These are phyloP conservation scores for Callocephalon fimbriatum DNA, from an alignment of 2,113 vertebrate genomes.

Conservation along the genomic window DNA sequence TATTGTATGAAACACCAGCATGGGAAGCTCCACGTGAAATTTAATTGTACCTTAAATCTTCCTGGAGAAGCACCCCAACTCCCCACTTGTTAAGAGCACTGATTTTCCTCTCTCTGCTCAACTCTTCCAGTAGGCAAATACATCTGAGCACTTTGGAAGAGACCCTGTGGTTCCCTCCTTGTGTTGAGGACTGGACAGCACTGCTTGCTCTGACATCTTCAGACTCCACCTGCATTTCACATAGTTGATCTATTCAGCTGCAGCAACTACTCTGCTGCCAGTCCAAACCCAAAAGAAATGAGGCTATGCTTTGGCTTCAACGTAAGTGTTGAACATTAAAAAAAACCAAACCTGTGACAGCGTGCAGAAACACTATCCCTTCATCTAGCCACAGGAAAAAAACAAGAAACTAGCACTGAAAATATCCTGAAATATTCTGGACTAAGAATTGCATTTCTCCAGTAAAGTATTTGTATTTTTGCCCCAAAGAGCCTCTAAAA, in stretches of 20 bases:
- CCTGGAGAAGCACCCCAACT: neutral
- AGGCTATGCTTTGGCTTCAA: neutral
- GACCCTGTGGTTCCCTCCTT: neutral
- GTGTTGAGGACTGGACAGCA: fast-evolving
- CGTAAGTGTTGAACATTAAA: neutral
- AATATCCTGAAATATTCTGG: neutral
- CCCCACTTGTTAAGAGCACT: neutral
- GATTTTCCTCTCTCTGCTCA: neutral
- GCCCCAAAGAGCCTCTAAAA: neutral
- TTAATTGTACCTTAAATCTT: neutral
- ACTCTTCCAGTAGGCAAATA: neutral
- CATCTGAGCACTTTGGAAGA: neutral
- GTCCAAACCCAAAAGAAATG: neutral
- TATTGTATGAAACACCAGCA: neutral
- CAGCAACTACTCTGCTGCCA: neutral
- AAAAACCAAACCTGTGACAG: neutral
- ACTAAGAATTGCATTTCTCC: neutral
- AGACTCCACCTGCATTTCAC: neutral
- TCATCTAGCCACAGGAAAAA: neutral
- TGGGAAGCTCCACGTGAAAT: neutral
- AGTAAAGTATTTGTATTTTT: neutral
- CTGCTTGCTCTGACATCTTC: neutral
- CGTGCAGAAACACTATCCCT: neutral
- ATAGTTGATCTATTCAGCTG: neutral
- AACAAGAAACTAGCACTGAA: neutral